A percentile compares a stretch with the other conserved stretches of the same genome.
Conservation (phyloP, 2,888 invertebrate genomes). For the Torymus auratus region DNA sequence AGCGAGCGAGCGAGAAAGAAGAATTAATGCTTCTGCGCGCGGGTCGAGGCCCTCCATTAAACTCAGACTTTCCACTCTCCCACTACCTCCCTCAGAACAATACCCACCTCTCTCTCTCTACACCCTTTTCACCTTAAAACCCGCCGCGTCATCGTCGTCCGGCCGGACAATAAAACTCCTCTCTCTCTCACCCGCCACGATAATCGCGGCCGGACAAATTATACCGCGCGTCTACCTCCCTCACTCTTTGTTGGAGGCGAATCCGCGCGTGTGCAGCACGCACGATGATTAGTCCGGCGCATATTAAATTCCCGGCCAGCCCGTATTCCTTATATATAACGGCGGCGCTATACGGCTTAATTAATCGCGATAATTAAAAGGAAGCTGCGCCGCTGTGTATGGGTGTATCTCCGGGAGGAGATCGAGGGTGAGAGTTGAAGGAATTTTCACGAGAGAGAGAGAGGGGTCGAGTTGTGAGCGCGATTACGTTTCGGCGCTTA, state of each 20-base stretch:
- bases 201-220: constrained; percentile 29
- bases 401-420: constrained; percentile 24
- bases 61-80: background rate
- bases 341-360: constrained; percentile 71
- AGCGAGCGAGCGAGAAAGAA: background rate
- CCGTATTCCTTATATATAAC: constrained; percentile 44
- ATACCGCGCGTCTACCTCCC: background rate
- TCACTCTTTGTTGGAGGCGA: background rate
- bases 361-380: constrained; percentile 75
- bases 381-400: constrained; percentile 61
- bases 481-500: constrained; percentile 45
- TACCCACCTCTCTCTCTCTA: background rate
- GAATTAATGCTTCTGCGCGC: constrained; percentile 16
- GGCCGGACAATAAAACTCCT: constrained; percentile 42
- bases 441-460: constrained; percentile 36
- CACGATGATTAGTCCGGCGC: constrained; percentile 51
- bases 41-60: constrained; percentile 1
- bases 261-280: background rate
- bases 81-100: constrained; percentile 13
- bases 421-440: constrained; percentile 35
- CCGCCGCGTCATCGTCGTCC: constrained; percentile 20
- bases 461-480: constrained; percentile 23
- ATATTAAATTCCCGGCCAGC: constrained; percentile 59
- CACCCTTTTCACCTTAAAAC: constrained; percentile 35
- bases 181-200: background rate